phyloP scores from a whole-genome alignment of 2,797 vertebrate genomes.

The Mormyrops boulengeri region DNA sequence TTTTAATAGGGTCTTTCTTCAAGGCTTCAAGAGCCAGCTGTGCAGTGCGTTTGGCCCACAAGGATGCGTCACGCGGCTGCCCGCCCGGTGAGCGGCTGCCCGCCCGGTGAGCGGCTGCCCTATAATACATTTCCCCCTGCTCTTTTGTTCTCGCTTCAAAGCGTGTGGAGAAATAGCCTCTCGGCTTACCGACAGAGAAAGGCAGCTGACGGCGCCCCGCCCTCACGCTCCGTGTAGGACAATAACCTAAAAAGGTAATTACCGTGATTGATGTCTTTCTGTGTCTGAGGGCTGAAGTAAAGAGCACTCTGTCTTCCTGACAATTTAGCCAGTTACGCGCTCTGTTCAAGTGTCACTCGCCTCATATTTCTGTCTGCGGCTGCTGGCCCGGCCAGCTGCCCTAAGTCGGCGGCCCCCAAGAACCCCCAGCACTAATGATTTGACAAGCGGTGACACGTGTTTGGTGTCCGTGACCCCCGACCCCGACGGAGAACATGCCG shows the following conservation, averaged over 20 bases:
- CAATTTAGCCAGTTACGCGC: constrained; percentile 15
- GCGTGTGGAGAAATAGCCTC: constrained; percentile 4
- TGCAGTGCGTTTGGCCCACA: neutral
- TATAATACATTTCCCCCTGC: neutral
- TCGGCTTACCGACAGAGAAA: constrained; percentile 20
- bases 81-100: neutral
- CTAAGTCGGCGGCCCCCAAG: neutral
- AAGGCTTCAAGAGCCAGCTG: neutral
- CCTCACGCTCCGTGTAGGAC: constrained; percentile 10
- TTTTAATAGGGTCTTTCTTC: neutral
- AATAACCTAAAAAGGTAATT: constrained; percentile 31
- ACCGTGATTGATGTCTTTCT: constrained; percentile 26
- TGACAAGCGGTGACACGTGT: constrained; percentile 25
- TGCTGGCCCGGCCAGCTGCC: neutral
- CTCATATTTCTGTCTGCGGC: constrained; percentile 25
- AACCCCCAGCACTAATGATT: constrained; percentile 17
- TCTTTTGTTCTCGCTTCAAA: constrained; percentile 17
- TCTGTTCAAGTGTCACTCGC: constrained; percentile 22
- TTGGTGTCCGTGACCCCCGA: constrained; percentile 21
- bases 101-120: neutral
- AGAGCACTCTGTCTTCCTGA: constrained; percentile 23
- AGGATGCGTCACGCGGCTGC: neutral
- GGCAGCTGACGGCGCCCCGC: neutral
- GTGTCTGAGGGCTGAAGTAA: neutral
- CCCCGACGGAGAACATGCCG: neutral